Conservation (phyloP, 2,888 invertebrate species). For the Pyrrhosoma nymphula region DNA sequence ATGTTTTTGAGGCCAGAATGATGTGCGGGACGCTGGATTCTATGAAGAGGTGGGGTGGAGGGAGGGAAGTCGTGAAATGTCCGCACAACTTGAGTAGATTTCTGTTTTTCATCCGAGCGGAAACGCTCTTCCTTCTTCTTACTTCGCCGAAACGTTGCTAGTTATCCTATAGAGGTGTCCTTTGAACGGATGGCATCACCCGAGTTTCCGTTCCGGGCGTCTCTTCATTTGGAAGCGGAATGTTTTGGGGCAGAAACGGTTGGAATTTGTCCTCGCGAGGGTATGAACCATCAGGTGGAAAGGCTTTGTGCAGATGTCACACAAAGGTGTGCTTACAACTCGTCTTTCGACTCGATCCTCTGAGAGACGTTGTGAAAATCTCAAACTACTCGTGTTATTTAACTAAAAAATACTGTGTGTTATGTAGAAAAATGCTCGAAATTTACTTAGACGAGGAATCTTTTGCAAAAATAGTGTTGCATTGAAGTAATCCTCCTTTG, state of each 20-base stretch:
- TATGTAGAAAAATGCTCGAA: too few species aligned
- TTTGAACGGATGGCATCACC: neutral
- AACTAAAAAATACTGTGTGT: too few species aligned
- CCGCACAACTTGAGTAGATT: neutral
- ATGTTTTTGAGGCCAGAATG: too few species aligned
- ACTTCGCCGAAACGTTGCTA: neutral
- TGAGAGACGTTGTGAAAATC: neutral
- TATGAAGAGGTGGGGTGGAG: neutral
- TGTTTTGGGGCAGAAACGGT: neutral
- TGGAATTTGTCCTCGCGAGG: neutral
- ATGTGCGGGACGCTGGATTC: neutral
- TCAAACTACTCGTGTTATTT: too few species aligned
- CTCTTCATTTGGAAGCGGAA: neutral
- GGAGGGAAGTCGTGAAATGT: neutral
- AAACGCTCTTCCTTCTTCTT: neutral
- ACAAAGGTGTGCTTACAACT: neutral
- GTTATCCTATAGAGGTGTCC: neutral
- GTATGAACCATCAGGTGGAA: neutral
- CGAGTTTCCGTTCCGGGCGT: neutral
- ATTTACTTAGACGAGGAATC: too few species aligned
- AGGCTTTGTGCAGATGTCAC: neutral
- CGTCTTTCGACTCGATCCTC: neutral
- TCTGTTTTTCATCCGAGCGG: neutral
- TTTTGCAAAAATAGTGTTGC: too few species aligned
- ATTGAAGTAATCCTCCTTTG: too few species aligned